Percentiles rank a stretch among this genome's conserved stretches.
Conservation (phyloP, 1,140 invertebrate species). For the Whitmania pigra region DNA sequence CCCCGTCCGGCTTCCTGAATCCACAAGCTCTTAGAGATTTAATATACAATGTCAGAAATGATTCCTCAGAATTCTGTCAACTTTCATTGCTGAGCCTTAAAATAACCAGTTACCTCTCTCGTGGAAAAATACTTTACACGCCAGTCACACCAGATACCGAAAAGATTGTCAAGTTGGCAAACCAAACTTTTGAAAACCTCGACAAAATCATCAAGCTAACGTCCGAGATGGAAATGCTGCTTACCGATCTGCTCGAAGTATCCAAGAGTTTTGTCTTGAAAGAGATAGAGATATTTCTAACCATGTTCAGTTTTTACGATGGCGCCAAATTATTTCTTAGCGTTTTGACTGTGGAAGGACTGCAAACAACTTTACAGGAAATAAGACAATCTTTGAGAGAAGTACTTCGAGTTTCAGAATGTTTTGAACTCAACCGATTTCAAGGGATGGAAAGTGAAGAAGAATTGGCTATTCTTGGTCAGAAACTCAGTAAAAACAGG, state of each 20-base stretch:
- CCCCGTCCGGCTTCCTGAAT: too few species aligned
- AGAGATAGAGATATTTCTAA: background rate
- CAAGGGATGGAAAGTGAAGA: background rate
- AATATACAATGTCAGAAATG: too few species aligned
- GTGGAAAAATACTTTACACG: constrained; percentile 6
- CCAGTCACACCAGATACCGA: background rate
- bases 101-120: background rate
- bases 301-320: background rate
- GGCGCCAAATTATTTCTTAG: background rate
- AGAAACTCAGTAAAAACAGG: background rate
- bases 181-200: background rate
- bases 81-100: background rate
- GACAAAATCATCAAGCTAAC: background rate
- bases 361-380: background rate
- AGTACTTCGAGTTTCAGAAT: background rate
- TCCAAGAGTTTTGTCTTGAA: background rate
- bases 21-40: too few species aligned
- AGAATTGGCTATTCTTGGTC: background rate
- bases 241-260: background rate
- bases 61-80: too few species aligned
- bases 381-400: background rate
- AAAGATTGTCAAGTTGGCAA: background rate
- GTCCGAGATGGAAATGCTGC: background rate
- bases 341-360: background rate
- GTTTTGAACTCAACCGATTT: background rate